Conservation (phyloP, 2,888 invertebrate genomes). For the Drosophila nr. perissopoda region DNA sequence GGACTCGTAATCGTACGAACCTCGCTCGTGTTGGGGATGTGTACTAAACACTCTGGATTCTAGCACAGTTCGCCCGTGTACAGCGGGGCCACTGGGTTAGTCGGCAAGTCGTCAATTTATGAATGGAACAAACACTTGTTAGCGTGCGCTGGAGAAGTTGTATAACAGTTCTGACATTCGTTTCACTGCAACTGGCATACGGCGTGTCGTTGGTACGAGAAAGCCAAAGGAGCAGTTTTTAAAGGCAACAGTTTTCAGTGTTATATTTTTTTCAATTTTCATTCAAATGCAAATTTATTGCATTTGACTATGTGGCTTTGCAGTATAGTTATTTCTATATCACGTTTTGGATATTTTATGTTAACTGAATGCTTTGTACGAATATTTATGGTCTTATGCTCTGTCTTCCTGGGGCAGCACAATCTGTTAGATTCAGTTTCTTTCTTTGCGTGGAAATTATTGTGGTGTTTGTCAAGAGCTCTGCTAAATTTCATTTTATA, state of each 20-base stretch:
- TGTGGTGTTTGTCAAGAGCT: background rate
- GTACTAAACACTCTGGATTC: conserved; percentile 60
- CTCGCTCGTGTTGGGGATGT: conserved; percentile 11
- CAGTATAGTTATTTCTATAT: background rate
- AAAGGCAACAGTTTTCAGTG: background rate
- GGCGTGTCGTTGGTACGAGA: background rate
- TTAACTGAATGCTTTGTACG: background rate
- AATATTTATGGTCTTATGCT: too few species aligned
- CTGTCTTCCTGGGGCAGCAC: background rate
- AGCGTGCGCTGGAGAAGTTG: conserved; percentile 53
- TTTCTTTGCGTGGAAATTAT: background rate
- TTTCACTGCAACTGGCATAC: conserved; percentile 26
- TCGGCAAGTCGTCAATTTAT: conserved; percentile 63
- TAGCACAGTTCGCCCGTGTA: conserved; percentile 35
- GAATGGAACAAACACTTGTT: conserved; percentile 82
- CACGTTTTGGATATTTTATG: background rate
- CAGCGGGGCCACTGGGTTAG: conserved; percentile 52
- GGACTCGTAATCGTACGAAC: conserved; percentile 7
- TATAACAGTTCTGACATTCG: conserved; percentile 11
- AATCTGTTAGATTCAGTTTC: background rate
- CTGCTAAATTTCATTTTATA: too few species aligned
- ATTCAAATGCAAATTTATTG: background rate
- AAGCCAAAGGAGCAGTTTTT: background rate
- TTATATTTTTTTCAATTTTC: background rate
- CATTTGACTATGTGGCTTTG: background rate